phyloP scores from a whole-genome alignment of 1,140 invertebrate species.

The Oscheius sp. region DNA sequence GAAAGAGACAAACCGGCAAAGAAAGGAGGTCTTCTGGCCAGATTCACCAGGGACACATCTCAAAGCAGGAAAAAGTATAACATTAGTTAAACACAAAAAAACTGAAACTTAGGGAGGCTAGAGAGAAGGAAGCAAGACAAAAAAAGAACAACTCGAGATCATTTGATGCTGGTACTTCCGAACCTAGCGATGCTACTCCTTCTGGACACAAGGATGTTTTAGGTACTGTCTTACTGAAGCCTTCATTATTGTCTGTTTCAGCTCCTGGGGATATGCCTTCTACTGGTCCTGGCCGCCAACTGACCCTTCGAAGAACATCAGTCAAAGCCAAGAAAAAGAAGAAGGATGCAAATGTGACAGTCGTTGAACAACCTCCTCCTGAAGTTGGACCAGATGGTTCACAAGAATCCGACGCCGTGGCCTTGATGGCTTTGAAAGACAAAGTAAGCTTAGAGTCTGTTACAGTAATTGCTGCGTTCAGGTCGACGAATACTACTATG shows the following conservation, averaged over 20 bases:
- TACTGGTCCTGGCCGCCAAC: conserved; percentile 53
- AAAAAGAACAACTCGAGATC: conserved; percentile 32
- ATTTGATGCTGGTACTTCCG: conserved; percentile 29
- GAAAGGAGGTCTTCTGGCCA: conserved; percentile 37
- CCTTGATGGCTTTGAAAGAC: conserved; percentile 70
- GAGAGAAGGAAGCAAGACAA: conserved; percentile 15
- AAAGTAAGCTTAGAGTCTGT: conserved; percentile 30
- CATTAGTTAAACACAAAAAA: conserved; percentile 27
- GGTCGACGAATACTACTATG: conserved; percentile 97
- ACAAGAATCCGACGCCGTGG: conserved; percentile 43
- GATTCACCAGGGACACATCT: conserved; percentile 31
- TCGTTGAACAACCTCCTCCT: conserved; percentile 60
- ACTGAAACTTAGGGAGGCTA: conserved; percentile 14
- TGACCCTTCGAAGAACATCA: conserved; percentile 40
- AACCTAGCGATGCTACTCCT: conserved; percentile 1
- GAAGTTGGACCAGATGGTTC: conserved; percentile 62
- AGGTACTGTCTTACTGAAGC: conserved; percentile 3
- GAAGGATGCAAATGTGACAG: conserved; percentile 82
- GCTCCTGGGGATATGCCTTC: conserved; percentile 52
- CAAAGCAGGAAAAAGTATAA: conserved; percentile 39
- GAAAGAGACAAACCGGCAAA: conserved; percentile 37
- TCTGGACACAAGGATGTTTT: conserved; percentile 37
- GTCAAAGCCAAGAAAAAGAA: conserved; percentile 65
- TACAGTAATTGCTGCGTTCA: conserved; percentile 61
- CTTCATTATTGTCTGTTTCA: neutral